phyloP scores from a whole-genome alignment of 2,888 invertebrate species.

The Aelia acuminata region DNA sequence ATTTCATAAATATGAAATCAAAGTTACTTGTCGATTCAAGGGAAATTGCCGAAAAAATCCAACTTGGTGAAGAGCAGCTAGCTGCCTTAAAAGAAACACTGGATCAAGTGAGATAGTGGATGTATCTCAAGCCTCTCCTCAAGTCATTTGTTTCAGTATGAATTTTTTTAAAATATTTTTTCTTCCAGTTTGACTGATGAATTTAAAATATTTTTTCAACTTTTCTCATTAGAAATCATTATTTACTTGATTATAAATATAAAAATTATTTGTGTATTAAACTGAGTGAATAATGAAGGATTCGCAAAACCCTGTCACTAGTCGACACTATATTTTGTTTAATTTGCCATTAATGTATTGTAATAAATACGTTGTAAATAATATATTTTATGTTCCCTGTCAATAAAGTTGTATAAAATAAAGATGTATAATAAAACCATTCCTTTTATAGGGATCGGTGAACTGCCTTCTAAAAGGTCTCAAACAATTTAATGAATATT shows the following conservation, averaged over 20 bases:
- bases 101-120: constrained; percentile 63
- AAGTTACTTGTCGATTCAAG: constrained; percentile 86
- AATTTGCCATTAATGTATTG: constrained; percentile 62
- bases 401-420: constrained; percentile 43
- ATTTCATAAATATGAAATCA: constrained; percentile 89
- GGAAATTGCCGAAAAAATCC: constrained; percentile 87
- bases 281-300: constrained; percentile 7
- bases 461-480: constrained; percentile 54
- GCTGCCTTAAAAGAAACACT: constrained; percentile 78
- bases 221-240: constrained; percentile 37
- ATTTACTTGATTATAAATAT: constrained; percentile 4
- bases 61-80: constrained; percentile 85
- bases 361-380: constrained; percentile 52
- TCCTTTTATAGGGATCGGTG: neutral
- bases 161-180: constrained; percentile 30
- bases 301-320: constrained; percentile 64
- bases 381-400: constrained; percentile 48
- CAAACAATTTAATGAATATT: neutral
- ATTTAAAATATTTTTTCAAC: neutral
- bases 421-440: constrained; percentile 31
- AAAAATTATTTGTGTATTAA: constrained; percentile 51
- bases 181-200: constrained; percentile 50
- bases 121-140: neutral
- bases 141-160: neutral
- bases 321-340: constrained; percentile 62